Evolutionary conservation across 2,888 invertebrate genomes (phyloP), one percentile per base, ranked within the genome.

Genomic region (Stenoptilia bipunctidactyla): DNA sequence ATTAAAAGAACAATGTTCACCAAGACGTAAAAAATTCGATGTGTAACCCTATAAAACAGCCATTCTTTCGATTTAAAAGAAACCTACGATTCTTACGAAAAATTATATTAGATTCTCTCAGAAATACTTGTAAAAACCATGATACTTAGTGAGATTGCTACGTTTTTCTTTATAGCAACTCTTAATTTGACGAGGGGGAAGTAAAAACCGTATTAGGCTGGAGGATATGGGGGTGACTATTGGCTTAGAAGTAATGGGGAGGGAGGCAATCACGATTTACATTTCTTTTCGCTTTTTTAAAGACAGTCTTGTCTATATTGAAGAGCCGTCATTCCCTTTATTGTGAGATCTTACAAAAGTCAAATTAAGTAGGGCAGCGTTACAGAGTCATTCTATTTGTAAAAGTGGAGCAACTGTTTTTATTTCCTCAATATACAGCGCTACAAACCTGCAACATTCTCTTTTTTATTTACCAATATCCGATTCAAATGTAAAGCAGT

Each of bases 141-240:
- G 47, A 52, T 56, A 55, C 56, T 59, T 55, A 65, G 61, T 58
- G 58, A 64, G 63, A 72, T 71, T 67, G 61, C 65, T 53, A 54
- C 56, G 59, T 59, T 63, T 67, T 64, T 67, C 64, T 63, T 66
- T 60, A 27, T 56, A 57, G 53, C 52, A 51, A 56, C 53, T 3
- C 8, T 71, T 74, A 71, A 74, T 73, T 72, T 70, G 66, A 73
- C 67, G 69, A 69, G 59, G 51, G 52, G 61, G 63, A 66, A 68
- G 69, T 70, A 70, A 72, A 73, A 72, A 67, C 55, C 62, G 58
- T 64, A 59, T 68, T 67, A 66, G 58, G 59, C 20, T 43, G 38
- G 36, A 33, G n/a, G 12, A 8, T 30, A 30, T 30, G 12, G 12
- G n/a, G 30, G 3, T 12, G 30, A n/a, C 30, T 30, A 30, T 30